phyloP scores from a whole-genome alignment of 2,797 vertebrate genomes.

The Sciaenops ocellatus region DNA sequence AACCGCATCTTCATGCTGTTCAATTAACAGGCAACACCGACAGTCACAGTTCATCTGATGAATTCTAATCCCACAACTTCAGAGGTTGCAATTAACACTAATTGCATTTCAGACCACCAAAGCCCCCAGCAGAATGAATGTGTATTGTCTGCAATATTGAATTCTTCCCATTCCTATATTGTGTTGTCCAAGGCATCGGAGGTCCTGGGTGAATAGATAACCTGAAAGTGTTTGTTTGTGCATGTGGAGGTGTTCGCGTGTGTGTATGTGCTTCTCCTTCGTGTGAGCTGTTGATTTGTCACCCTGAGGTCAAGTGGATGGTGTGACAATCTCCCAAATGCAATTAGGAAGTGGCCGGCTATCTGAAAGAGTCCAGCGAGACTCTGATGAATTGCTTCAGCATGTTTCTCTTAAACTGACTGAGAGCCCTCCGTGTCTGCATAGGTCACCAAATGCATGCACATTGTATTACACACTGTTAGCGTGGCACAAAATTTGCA shows the following conservation, averaged over 20 bases:
- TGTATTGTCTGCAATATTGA: conserved; percentile 75
- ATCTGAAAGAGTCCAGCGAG: conserved; percentile 66
- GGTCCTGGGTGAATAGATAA: conserved; percentile 59
- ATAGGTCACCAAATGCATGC: background rate
- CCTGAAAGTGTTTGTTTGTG: conserved; percentile 26
- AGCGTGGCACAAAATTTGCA: too few species aligned
- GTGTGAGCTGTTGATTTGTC: conserved; percentile 66
- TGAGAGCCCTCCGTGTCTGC: conserved; percentile 32
- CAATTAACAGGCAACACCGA: conserved; percentile 64
- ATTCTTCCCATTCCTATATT: conserved; percentile 57
- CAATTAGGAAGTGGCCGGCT: conserved; percentile 74
- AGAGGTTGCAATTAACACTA: conserved; percentile 79
- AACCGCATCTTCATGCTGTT: conserved; percentile 47
- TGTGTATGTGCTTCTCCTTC: conserved; percentile 7
- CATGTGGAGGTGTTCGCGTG: conserved; percentile 3
- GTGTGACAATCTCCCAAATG: conserved; percentile 75
- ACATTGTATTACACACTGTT: background rate
- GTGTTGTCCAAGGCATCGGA: conserved; percentile 54
- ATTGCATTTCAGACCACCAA: conserved; percentile 68
- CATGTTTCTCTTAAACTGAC: conserved; percentile 60
- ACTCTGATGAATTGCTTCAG: conserved; percentile 68
- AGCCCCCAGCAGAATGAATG: conserved; percentile 68
- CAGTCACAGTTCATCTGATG: conserved; percentile 70
- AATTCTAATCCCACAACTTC: conserved; percentile 74
- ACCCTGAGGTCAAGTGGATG: conserved; percentile 74